phyloP scores from a whole-genome alignment of 2,113 vertebrate genomes.

The Tragelaphus imberbis region DNA sequence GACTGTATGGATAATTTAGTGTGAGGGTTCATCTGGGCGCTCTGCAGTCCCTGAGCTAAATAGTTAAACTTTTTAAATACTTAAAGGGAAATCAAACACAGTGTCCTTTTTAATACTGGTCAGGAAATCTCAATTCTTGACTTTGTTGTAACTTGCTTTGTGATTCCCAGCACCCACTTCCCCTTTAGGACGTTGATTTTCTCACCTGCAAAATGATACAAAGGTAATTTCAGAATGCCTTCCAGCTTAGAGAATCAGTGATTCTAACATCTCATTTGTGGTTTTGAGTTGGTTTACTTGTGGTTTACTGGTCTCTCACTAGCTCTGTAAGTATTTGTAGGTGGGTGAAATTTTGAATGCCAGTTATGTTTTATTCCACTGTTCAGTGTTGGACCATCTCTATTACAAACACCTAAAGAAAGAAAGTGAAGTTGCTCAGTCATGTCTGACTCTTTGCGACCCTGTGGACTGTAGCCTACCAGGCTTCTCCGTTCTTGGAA shows the following conservation, averaged over 20 bases:
- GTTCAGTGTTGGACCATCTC: not conserved
- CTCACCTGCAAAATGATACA: not conserved
- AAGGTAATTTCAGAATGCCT: conserved; percentile 4
- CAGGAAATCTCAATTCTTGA: conserved; percentile 1
- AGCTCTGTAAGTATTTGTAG: not conserved
- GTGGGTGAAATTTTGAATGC: not conserved
- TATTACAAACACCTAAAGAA: not conserved
- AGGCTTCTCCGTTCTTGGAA: not conserved
- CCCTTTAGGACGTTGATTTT: not conserved
- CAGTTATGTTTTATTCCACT: not conserved
- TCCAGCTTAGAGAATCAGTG: not conserved
- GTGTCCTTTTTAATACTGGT: not conserved
- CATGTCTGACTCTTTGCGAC: not conserved
- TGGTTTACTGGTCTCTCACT: not conserved
- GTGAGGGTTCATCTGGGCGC: fast-evolving
- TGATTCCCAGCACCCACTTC: not conserved
- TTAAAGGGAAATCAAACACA: not conserved
- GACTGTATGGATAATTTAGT: not conserved
- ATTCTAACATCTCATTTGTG: not conserved
- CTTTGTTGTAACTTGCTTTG: not conserved
- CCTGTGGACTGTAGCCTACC: not conserved
- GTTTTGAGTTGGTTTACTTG: not conserved
- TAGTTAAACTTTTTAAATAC: not conserved
- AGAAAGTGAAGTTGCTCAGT: not conserved
- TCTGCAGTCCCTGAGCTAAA: not conserved